These are phyloP conservation scores for Digitonthophagus gazella DNA, from an alignment of 2,888 invertebrate genomes.

Conservation along the genomic window DNA sequence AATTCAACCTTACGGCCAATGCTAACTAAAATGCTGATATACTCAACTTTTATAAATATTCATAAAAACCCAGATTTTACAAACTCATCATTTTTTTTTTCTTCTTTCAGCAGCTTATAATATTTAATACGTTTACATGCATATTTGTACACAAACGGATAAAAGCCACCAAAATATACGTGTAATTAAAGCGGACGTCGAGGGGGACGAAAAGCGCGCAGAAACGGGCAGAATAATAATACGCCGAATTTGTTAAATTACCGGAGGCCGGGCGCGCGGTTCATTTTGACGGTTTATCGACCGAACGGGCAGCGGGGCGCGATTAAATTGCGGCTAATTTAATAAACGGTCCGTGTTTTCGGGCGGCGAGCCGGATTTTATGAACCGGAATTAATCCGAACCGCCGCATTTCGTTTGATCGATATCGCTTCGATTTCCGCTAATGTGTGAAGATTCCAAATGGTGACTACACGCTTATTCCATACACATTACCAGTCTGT, in stretches of 20 bases:
- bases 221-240: neutral
- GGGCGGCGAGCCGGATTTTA: neutral
- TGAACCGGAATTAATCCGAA: neutral
- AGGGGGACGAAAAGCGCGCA: neutral
- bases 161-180: no score
- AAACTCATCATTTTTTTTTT: no score
- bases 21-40: no score
- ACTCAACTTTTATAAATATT: no score
- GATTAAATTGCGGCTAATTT: neutral
- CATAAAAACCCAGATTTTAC: no score
- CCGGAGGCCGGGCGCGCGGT: neutral
- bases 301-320: neutral
- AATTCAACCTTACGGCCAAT: no score
- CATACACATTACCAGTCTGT: neutral
- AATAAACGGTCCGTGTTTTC: neutral
- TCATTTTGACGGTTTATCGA: neutral
- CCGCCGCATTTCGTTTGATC: neutral
- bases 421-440: neutral
- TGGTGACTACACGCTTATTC: no score
- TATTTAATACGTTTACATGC: no score
- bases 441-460: neutral
- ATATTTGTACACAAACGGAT: no score
- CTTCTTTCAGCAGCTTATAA: no score
- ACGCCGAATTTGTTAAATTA: neutral
- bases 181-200: no score